phyloP scores from a whole-genome alignment of 2,797 vertebrate genomes.

The Myoxocephalus aenaeus region DNA sequence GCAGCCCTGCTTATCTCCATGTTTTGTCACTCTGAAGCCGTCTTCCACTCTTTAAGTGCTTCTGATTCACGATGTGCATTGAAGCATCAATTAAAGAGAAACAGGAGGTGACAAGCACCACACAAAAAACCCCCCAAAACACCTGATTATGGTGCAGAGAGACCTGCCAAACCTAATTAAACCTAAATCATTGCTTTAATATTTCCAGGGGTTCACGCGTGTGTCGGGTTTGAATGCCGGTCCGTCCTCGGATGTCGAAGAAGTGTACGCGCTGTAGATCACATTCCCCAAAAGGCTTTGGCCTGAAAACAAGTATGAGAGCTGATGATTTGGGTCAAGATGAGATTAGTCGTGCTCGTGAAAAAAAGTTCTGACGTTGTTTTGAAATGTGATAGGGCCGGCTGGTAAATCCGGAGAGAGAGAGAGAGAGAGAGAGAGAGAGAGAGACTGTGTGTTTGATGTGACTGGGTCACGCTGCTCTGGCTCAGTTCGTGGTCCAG shows the following conservation, averaged over 20 bases:
- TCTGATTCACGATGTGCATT: neutral
- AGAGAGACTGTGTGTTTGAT: conserved; percentile 14
- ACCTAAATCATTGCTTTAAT: conserved; percentile 16
- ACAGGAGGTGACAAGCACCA: neutral
- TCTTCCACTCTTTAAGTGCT: neutral
- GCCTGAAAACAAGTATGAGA: neutral
- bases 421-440: too few relatives aligned
- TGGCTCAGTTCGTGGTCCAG: conserved; percentile 13
- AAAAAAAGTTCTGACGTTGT: conserved; percentile 46
- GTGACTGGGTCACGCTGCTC: conserved; percentile 19
- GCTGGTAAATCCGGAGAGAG: neutral
- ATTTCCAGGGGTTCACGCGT: neutral
- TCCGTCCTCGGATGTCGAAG: neutral
- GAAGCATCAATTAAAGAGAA: neutral
- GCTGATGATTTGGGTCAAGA: conserved; percentile 18
- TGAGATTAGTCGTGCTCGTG: conserved; percentile 24
- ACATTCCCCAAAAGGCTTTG: neutral
- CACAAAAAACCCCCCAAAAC: neutral
- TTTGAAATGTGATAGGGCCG: conserved; percentile 33
- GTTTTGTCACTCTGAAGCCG: neutral
- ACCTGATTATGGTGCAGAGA: neutral
- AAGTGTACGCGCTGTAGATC: neutral
- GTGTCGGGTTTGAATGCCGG: neutral
- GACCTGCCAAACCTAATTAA: conserved; percentile 11
- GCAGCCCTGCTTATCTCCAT: neutral